Conservation (phyloP, 1,140 invertebrate genomes). For the Phortica variegata region DNA sequence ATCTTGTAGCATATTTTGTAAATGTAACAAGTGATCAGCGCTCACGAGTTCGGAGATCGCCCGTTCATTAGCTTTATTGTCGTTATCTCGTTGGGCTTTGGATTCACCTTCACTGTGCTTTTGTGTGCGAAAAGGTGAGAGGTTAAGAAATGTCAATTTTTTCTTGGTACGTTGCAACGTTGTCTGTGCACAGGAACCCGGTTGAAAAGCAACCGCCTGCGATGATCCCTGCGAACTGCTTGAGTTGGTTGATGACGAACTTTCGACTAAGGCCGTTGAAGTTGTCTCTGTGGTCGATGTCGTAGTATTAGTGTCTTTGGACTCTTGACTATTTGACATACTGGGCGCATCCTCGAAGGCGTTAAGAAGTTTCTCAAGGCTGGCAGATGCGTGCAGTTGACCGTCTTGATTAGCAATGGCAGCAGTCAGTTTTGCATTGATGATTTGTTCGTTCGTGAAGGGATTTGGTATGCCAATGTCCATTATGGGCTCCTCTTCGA, state of each 20-base stretch:
- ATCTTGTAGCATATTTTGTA: conserved; percentile 36
- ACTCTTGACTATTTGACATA: conserved; percentile 52
- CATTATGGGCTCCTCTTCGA: conserved; percentile 22
- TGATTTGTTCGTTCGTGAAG: conserved; percentile 42
- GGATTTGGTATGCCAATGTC: conserved; percentile 54
- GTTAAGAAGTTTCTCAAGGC: conserved; percentile 23
- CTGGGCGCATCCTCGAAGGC: conserved; percentile 33
- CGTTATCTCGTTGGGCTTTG: conserved; percentile 12
- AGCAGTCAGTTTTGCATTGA: conserved; percentile 38
- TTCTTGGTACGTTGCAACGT: conserved; percentile 29
- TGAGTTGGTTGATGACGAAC: conserved; percentile 46
- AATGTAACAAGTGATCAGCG: conserved; percentile 46
- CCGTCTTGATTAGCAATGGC: conserved; percentile 36
- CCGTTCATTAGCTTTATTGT: conserved; percentile 21
- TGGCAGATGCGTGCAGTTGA: background rate
- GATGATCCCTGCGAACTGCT: conserved; percentile 30
- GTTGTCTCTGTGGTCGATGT: conserved; percentile 35
- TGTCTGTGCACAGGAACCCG: conserved; percentile 14
- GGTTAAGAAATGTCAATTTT: conserved; percentile 46
- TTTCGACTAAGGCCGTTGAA: conserved; percentile 46
- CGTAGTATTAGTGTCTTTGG: conserved; percentile 34
- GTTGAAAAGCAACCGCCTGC: background rate
- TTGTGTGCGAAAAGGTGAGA: conserved; percentile 39
- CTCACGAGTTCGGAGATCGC: conserved; percentile 41
- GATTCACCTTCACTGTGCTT: conserved; percentile 23